Conservation (phyloP, 1,140 invertebrate species). For the Nymphalis io region DNA sequence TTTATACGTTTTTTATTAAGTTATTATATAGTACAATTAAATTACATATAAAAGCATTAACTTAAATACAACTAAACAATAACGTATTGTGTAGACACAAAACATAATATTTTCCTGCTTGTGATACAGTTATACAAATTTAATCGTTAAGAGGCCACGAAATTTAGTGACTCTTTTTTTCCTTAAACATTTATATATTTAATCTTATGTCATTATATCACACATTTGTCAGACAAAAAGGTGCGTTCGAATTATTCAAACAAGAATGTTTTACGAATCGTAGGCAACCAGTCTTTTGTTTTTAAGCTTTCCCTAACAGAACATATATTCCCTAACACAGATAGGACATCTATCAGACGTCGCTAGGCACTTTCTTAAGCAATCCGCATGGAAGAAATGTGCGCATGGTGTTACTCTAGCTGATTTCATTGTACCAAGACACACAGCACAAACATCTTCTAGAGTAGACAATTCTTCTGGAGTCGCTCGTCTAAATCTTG, state of each 20-base stretch:
- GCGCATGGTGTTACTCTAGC: conserved; percentile 88
- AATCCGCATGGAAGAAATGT: conserved; percentile 89
- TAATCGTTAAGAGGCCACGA: not conserved
- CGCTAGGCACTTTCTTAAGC: conserved; percentile 86
- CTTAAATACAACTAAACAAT: not conserved
- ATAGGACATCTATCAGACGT: conserved; percentile 86
- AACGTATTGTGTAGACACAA: not conserved
- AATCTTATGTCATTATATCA: conserved; percentile 12
- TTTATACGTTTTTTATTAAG: too few species aligned
- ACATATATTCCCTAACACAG: conserved; percentile 81
- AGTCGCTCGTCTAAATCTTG: conserved; percentile 84
- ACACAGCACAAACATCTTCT: conserved; percentile 89
- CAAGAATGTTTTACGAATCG: conserved; percentile 21
- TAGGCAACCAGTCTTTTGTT: conserved; percentile 22
- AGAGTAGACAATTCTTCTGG: conserved; percentile 83
- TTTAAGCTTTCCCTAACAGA: conserved; percentile 51
- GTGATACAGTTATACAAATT: not conserved
- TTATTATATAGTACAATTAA: too few species aligned
- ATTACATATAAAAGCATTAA: conserved; percentile 4
- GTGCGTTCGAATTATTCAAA: conserved; percentile 5
- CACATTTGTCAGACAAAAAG: conserved; percentile 21
- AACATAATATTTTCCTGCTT: not conserved
- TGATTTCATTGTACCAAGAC: conserved; percentile 84
- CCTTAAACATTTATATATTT: conserved; percentile 6
- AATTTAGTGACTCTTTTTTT: conserved; percentile 6